Evolutionary conservation across 2,888 invertebrate species (phyloP), one percentile per base, ranked within the genome.

Genomic region (Cepaea hortensis): DNA sequence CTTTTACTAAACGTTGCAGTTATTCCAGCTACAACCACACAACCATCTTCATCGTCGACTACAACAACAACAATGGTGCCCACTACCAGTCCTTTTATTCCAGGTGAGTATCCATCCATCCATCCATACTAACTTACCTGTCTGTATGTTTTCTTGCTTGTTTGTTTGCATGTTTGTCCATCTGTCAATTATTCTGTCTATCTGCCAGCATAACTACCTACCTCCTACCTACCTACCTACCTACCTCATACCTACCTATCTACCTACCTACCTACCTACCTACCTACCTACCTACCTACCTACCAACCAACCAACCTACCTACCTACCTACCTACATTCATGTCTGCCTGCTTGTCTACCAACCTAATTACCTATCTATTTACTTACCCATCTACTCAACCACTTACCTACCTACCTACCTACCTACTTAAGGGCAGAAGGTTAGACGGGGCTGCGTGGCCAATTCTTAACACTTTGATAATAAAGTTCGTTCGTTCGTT

Each of bases 41-140:
- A 82, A 7, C 70, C 68, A 4, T 11, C 88, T 35, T 72, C 62
- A 18, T 72, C 81, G 6, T 20, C 85, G 65, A 85, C 87, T 4
- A 76, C 87, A 61, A 65, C 79, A n/a, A 55, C 85, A 3, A 85
- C 87, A 15, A 3, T 50, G 23, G 55, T 23, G 20, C 50, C 85
- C 0, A 83, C 85, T 6, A 88, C 85, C 0, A 87, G 84, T 15
- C 88, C 87, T 20, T 62, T 70, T 46, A 73, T 88, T 7, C 76
- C 85, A 84, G 87, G 88, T 88, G 68, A 88, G 85, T 35, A 5
- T 75, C 9, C 46, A 18, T 75, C 75, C 13, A 1, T 20, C n/a
- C 35, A n/a, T n/a, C n/a, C n/a, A n/a, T 48, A 18, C 3, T 3
- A 3, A n/a, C n/a, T 13, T 5, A 15, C 46, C 75, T 48, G 20